Evolutionary conservation across 2,888 invertebrate species (phyloP).

Genomic region (Napeogenes sylphis): DNA sequence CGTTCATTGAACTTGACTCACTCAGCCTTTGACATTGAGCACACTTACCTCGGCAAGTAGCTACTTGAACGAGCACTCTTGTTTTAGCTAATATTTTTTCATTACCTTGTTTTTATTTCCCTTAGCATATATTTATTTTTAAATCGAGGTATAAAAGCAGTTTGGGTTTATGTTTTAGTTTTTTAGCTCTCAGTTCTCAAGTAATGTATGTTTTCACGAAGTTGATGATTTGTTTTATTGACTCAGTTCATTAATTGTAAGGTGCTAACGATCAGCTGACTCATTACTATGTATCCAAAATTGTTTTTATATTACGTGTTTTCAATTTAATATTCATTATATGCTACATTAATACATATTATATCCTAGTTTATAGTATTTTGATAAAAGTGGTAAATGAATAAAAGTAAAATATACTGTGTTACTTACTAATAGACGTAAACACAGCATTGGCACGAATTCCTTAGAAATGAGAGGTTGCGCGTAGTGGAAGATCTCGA

Average conservation of each 20-base stretch:
- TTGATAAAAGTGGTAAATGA: conserved; percentile 31
- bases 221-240: too few relatives aligned
- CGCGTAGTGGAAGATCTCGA: conserved; percentile 56
- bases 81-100: conserved; percentile 5
- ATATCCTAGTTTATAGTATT: conserved; percentile 14
- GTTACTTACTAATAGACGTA: conserved; percentile 16
- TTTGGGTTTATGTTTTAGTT: not conserved
- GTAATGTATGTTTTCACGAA: too few relatives aligned
- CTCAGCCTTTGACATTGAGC: conserved; percentile 24
- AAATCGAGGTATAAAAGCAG: not conserved
- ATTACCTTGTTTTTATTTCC: not conserved
- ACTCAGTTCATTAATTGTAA: too few relatives aligned
- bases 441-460: conserved; percentile 54
- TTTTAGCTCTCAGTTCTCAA: too few relatives aligned
- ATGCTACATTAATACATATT: not conserved
- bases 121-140: conserved; percentile 3
- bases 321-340: too few relatives aligned
- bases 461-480: conserved; percentile 72
- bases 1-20: conserved; percentile 31
- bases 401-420: conserved; percentile 27
- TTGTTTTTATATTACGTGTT: too few relatives aligned
- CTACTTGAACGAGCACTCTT: conserved; percentile 13
- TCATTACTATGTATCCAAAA: too few relatives aligned
- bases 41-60: conserved; percentile 22
- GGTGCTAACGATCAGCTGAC: too few relatives aligned